A percentile compares a stretch with the other conserved stretches of the same genome.
phyloP scores from a whole-genome alignment of 1,140 invertebrate species.

The Contarinia nasturtii region DNA sequence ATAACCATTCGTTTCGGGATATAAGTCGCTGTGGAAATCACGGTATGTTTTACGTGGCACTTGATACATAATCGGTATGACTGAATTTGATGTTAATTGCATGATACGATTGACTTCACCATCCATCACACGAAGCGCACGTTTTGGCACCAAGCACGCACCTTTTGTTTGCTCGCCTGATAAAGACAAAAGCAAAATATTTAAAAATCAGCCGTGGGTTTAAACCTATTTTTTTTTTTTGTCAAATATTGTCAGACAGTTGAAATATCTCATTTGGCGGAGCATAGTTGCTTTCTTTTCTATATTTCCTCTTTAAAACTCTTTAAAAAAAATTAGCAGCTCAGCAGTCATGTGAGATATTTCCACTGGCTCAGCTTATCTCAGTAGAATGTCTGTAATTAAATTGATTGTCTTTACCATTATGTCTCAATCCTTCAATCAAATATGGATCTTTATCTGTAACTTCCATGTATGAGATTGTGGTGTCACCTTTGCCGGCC shows the following conservation, averaged over 20 bases:
- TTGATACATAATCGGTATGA: constrained; percentile 84
- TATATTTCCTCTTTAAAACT: too few relatives aligned
- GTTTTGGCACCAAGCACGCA: constrained; percentile 75
- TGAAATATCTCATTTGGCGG: too few relatives aligned
- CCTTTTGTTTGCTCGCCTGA: constrained; percentile 77
- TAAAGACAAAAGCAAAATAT: neutral
- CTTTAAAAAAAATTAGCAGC: too few relatives aligned
- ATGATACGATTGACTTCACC: constrained; percentile 82
- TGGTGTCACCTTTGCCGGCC: constrained; percentile 80
- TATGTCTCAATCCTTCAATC: constrained; percentile 43
- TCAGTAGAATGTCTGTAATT: too few relatives aligned
- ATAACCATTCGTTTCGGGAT: constrained; percentile 66
- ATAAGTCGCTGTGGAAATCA: constrained; percentile 84
- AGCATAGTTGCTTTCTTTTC: too few relatives aligned
- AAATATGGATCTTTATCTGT: constrained; percentile 66
- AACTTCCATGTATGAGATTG: constrained; percentile 71
- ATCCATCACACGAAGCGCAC: constrained; percentile 82
- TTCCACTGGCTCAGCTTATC: too few relatives aligned
- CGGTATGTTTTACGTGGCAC: constrained; percentile 87
- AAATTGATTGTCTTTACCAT: constrained; percentile 1
- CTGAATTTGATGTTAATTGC: constrained; percentile 62
- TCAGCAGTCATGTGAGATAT: too few relatives aligned
- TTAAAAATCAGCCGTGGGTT: too few relatives aligned
- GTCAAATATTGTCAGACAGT: neutral
- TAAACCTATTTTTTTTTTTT: too few relatives aligned